These are phyloP conservation scores for Pristionchus mayeri DNA, from an alignment of 2,888 invertebrate species.

Conservation along the genomic window DNA sequence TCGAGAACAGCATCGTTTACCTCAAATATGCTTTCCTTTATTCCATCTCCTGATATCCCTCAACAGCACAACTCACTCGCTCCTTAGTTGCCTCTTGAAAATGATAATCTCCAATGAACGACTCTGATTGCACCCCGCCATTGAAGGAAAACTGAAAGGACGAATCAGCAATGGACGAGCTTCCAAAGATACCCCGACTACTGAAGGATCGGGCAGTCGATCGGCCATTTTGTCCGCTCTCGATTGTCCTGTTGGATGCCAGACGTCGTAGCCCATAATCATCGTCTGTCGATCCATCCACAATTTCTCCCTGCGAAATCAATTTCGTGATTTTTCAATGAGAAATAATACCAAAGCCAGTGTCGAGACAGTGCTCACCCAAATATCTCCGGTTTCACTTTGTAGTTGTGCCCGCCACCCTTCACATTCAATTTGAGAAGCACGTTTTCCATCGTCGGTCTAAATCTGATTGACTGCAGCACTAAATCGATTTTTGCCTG, in stretches of 20 bases:
- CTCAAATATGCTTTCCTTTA: constrained; percentile 11
- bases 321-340: too few relatives aligned
- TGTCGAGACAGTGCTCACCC: not conserved
- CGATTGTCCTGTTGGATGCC: constrained; percentile 37
- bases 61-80: constrained; percentile 37
- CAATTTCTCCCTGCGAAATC: not conserved
- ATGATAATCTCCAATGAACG: constrained; percentile 61
- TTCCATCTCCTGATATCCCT: too few relatives aligned
- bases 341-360: not conserved
- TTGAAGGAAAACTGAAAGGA: constrained; percentile 63
- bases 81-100: constrained; percentile 56
- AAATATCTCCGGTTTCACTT: constrained; percentile 44
- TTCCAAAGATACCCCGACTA: constrained; percentile 14
- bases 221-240: not conserved
- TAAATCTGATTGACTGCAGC: not conserved
- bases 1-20: constrained; percentile 54
- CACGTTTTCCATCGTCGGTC: constrained; percentile 40
- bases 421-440: constrained; percentile 43
- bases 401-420: constrained; percentile 36
- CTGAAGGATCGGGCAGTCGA: constrained; percentile 15
- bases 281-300: constrained; percentile 40
- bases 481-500: not conserved
- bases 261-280: constrained; percentile 48
- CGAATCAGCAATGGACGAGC: not conserved
- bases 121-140: constrained; percentile 50